Evolutionary conservation across 2,113 vertebrate species (phyloP).

Genomic region (Podocnemis expansa): DNA sequence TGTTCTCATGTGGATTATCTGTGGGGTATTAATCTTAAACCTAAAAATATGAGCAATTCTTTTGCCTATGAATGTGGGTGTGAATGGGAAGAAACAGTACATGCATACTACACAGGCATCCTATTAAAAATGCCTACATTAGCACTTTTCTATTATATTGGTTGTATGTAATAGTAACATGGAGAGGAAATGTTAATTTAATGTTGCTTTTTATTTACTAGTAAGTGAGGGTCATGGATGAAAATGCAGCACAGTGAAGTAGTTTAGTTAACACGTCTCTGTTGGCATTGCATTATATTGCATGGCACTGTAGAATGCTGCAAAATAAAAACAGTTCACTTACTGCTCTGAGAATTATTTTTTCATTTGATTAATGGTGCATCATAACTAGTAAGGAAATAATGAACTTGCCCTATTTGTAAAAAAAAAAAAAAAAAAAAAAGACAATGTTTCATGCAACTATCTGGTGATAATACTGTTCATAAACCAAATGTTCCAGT

Average conservation of each 20-base stretch:
- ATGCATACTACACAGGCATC: conserved; percentile 1
- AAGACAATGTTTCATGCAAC: not conserved
- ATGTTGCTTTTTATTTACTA: conserved; percentile 24
- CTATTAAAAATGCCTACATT: conserved; percentile 46
- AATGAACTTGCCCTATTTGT: not conserved
- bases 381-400: not conserved
- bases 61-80: conserved; percentile 51
- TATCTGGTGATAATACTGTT: not conserved
- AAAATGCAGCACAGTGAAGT: not conserved
- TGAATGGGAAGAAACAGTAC: conserved; percentile 34
- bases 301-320: not conserved
- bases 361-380: not conserved
- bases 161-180: conserved; percentile 14
- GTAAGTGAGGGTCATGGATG: not conserved
- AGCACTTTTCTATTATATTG: not conserved
- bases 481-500: not conserved
- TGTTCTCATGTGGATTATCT: conserved; percentile 69
- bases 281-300: not conserved
- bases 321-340: not conserved
- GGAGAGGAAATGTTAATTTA: conserved; percentile 30
- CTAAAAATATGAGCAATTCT: conserved; percentile 60
- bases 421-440: not conserved
- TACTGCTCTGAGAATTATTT: not conserved
- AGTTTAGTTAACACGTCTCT: not conserved
- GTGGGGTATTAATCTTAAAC: conserved; percentile 59